Evolutionary conservation across 1,140 invertebrate species (phyloP), one percentile per base, ranked within the genome.

Genomic region (Drosophila bifasciata): DNA sequence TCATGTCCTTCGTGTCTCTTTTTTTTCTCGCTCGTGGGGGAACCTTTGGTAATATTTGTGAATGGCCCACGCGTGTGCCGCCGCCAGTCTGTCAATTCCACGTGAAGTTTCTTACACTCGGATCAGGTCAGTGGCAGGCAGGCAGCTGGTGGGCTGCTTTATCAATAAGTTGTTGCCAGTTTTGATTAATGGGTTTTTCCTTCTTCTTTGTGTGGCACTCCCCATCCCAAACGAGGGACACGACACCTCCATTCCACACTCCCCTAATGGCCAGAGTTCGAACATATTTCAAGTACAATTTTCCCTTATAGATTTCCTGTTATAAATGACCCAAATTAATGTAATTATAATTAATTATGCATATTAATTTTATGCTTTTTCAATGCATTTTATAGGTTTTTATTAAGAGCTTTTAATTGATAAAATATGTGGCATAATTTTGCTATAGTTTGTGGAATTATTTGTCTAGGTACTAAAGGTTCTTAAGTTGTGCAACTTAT

Each of bases 151-250:
- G 55, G 52, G 32, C 32, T 16, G 62, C 62, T 76, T 79, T 79
- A 79, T 85, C 72, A 84, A 85, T 79, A 79, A 40, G 53, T 62
- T 49, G 56, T 58, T 67, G 61, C 62, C 62, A 62, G 62, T 73
- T 85, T 68, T 84, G 70, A 80, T 86, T 72, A 86, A 85, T 85
- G 76, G 49, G 56, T 48, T 76, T 71, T 70, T 9, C 8, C 3
- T 8, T 21, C 19, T 3, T 21, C 19, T 21, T 21, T 21, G 19
- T 21, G 19, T 2, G 19, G 19, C 3, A 21, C 19, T n/a, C n/a
- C n/a, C n/a, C n/a, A n/a, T n/a, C n/a, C 3, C 51, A 56, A 25
- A 25, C 23, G 28, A 1, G 39, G 36, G 4, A 9, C 36, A 13
- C 51, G 23, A 50, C 58, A 40, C 43, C 43, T 39, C 36, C 52